Evolutionary conservation across 2,113 vertebrate genomes (phyloP), one percentile per base, ranked within the genome.

Genomic region (Heloderma charlesbogerti): DNA sequence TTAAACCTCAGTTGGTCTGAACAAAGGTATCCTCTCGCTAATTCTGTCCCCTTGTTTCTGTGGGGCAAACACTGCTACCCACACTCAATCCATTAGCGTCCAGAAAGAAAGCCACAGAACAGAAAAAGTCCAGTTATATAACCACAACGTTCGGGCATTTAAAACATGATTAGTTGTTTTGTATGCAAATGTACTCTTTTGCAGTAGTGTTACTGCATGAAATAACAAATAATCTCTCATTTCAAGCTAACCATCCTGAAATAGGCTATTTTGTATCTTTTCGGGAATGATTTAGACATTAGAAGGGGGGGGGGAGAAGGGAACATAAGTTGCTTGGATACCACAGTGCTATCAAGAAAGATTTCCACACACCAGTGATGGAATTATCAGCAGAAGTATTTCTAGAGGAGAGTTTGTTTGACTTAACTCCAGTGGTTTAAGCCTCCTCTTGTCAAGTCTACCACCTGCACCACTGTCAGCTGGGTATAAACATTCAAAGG

Each of bases 301-400:
- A 95, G 88, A 72, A 89, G 94, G 40, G 27, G 27, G 3, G 15
- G 34, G 22, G 9, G 31, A 40, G 67, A 10, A 27, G 51, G 54
- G 12, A 22, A 86, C 45, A 4, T 0, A 92, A 95, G 96, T 97
- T 97, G 96, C 97, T 97, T 97, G 94, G 97, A 97, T 92, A 97
- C 96, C 82, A 94, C 66, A 90, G 88, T 92, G 54, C 74, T 92
- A 97, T 94, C 92, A 94, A 94, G 93, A 51, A 89, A 95, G 94
- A 95, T 96, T 95, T 92, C 90, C 94, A 94, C 87, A 94, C 60
- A 74, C 87, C 77, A 89, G 82, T 94, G 93, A 94, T 91, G 92
- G 94, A 91, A 92, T 91, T 0, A 86, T 81, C 88, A 89, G 92
- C 88, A 95, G 89, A 94, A 95, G 85, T 89, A 90, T 77, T 92